Evolutionary conservation across 2,888 invertebrate species (phyloP), one percentile per base, ranked within the genome.

Genomic region (Brachypterus glaber): DNA sequence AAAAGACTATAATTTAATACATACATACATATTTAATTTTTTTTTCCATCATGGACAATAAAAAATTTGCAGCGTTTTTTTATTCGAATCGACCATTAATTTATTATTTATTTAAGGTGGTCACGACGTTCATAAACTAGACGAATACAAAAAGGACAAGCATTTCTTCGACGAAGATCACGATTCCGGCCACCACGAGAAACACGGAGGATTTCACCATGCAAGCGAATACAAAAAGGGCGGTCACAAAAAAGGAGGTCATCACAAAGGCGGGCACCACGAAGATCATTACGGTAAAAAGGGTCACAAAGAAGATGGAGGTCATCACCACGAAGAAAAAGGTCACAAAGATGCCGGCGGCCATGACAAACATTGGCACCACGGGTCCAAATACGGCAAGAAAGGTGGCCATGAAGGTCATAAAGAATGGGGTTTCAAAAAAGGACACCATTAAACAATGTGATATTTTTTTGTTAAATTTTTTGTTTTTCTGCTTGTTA

Each of bases 151-250:
- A 60, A 88, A 88, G 62, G 82, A 87, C 55, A 87, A 88, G 58
- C 79, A 85, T 57, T 87, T 84, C 76, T 86, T 79, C 62, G 87
- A 88, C 51, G 87, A 87, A 64, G 80, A 85, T 53, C 85, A 87
- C 50, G 84, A 84, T 54, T 78, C 79, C 29, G 86, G 81, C 0
- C 82, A 82, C 51, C 83, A 86, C 60, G 82, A 83, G 58, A 84
- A 86, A 55, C 83, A 87, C 56, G 87, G 85, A 44, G 82, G 76
- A 21, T 79, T 77, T 62, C 82, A 86, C 57, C 82, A 87, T 58
- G 81, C 79, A 55, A 81, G 84, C 51, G 82, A 79, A 15, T 80
- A 83, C 65, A 82, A 86, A 65, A 82, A 87, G 66, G 88, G 87
- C 40, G 82, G 83, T 4, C 79, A 80, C 60, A 76, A 77, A 62